A percentile compares a stretch with the other conserved stretches of the same genome.
Evolutionary conservation across 2,797 vertebrate species (phyloP).

Genomic region (Notolabrus celidotus): DNA sequence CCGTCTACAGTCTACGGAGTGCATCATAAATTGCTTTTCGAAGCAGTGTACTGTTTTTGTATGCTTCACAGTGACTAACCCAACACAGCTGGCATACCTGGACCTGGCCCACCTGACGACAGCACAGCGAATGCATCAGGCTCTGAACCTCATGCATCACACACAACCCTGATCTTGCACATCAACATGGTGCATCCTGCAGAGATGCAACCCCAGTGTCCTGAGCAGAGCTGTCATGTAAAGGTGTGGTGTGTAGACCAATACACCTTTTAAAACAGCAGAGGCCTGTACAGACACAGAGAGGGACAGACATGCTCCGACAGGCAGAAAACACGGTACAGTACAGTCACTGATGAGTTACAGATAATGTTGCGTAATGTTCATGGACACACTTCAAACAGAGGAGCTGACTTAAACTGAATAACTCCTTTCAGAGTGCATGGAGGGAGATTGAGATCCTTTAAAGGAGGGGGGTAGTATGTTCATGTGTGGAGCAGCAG

Average conservation of each 20-base stretch:
- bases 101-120: not conserved
- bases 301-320: conserved; percentile 33
- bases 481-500: conserved; percentile 11
- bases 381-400: conserved; percentile 42
- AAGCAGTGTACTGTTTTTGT: no score
- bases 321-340: conserved; percentile 42
- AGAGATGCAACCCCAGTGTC: not conserved
- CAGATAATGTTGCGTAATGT: conserved; percentile 48
- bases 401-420: not conserved
- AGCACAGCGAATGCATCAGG: not conserved
- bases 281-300: conserved; percentile 41
- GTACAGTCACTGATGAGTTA: conserved; percentile 36
- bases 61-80: no score
- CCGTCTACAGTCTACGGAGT: no score
- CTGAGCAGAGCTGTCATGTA: not conserved
- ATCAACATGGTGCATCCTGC: not conserved
- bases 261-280: conserved; percentile 33
- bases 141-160: not conserved
- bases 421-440: conserved; percentile 3
- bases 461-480: not conserved
- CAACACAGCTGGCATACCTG: not conserved
- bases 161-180: not conserved
- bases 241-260: conserved; percentile 31
- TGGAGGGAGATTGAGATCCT: conserved; percentile 6
- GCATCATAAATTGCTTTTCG: no score